Conservation (phyloP, 2,888 invertebrate genomes). For the Drosophila meridiana region DNA sequence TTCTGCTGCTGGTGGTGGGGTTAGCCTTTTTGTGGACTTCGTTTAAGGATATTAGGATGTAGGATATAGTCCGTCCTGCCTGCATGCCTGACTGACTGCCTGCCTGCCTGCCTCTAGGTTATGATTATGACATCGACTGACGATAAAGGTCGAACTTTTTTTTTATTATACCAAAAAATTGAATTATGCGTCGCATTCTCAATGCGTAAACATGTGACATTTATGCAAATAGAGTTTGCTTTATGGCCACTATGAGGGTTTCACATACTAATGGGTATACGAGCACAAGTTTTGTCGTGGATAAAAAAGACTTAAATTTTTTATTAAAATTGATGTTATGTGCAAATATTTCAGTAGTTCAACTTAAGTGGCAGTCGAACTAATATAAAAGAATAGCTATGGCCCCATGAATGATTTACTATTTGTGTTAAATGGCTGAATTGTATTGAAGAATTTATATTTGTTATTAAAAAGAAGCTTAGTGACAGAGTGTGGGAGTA, state of each 20-base stretch:
- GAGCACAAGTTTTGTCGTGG: conserved; percentile 2
- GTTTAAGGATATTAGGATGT: conserved; percentile 43
- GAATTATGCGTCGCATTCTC: conserved; percentile 53
- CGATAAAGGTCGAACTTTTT: conserved; percentile 36
- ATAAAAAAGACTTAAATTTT: conserved; percentile 9
- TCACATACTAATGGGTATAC: not conserved
- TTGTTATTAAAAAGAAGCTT: not conserved
- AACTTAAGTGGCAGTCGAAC: not conserved
- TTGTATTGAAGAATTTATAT: not conserved
- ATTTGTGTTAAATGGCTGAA: not conserved
- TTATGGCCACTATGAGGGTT: conserved; percentile 6
- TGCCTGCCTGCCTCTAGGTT: conserved; percentile 38
- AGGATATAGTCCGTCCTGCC: conserved; percentile 16
- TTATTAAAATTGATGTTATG: conserved; percentile 22
- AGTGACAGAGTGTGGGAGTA: not conserved
- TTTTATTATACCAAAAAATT: conserved; percentile 48
- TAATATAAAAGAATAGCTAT: not conserved
- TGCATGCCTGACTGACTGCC: too few species aligned
- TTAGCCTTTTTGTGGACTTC: conserved; percentile 33
- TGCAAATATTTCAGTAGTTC: conserved; percentile 11
- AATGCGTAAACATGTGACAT: conserved; percentile 58
- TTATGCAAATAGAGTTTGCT: conserved; percentile 67
- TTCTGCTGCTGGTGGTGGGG: conserved; percentile 36
- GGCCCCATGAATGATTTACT: not conserved
- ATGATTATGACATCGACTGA: conserved; percentile 71